Evolutionary conservation across 2,888 invertebrate genomes (phyloP).

Genomic region (Helobdella robusta): DNA sequence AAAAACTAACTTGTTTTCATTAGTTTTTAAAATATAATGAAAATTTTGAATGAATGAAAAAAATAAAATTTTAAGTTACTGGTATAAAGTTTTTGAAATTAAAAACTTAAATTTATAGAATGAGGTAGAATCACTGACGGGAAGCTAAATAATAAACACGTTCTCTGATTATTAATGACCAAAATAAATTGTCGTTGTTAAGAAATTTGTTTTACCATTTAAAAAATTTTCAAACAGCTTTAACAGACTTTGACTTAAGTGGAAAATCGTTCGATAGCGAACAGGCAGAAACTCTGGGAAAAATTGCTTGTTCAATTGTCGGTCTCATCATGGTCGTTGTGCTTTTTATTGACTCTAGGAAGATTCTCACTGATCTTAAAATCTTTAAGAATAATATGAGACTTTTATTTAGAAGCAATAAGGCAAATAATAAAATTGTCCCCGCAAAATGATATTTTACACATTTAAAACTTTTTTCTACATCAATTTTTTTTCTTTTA

Average conservation of each 20-base stretch:
- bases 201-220: too few species aligned
- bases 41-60: not conserved
- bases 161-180: too few species aligned
- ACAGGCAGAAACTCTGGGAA: constrained; percentile 30
- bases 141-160: too few species aligned
- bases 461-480: too few species aligned
- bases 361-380: constrained; percentile 31
- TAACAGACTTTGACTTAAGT: constrained; percentile 24
- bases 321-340: constrained; percentile 27
- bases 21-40: too few species aligned
- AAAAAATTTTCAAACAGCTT: too few species aligned
- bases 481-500: too few species aligned
- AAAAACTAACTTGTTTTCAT: not conserved
- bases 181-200: too few species aligned
- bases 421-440: constrained; percentile 30
- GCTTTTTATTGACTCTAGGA: constrained; percentile 33
- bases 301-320: constrained; percentile 31
- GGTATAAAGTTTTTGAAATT: too few species aligned
- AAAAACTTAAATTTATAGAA: too few species aligned
- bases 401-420: not conserved
- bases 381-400: constrained; percentile 28
- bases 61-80: not conserved
- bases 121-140: too few species aligned
- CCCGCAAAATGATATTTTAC: too few species aligned
- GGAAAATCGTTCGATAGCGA: constrained; percentile 31